A percentile compares a stretch with the other conserved stretches of the same genome.
Evolutionary conservation across 2,888 invertebrate species (phyloP).

Genomic region (Trichopoda pennipes): DNA sequence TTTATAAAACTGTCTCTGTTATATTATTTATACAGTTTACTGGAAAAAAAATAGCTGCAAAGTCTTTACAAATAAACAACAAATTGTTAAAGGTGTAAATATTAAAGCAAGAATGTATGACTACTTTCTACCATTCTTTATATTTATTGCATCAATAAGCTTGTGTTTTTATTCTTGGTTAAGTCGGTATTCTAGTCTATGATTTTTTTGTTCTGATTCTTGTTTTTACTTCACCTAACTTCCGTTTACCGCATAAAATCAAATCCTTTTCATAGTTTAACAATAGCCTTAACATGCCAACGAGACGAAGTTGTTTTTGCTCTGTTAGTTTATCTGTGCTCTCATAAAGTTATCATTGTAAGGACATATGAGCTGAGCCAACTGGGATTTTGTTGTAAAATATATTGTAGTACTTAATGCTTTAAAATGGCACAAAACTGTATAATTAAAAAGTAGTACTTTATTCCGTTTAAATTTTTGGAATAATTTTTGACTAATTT

Average conservation of each 20-base stretch:
- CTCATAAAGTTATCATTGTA: constrained; percentile 64
- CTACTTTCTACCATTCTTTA: background rate
- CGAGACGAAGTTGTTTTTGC: constrained; percentile 59
- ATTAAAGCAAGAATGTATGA: constrained; percentile 10
- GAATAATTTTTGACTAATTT: no score
- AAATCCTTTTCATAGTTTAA: constrained; percentile 62
- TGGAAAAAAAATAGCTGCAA: constrained; percentile 15
- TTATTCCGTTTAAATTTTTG: constrained; percentile 59
- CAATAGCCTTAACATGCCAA: constrained; percentile 69
- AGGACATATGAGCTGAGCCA: constrained; percentile 1
- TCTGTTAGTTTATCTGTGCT: constrained; percentile 57
- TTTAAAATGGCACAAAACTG: no score
- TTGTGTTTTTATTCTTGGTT: constrained; percentile 46
- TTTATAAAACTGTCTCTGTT: constrained; percentile 67
- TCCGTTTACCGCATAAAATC: constrained; percentile 66
- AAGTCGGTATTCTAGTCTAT: constrained; percentile 29
- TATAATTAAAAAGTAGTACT: no score
- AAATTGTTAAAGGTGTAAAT: constrained; percentile 66
- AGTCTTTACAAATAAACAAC: constrained; percentile 65
- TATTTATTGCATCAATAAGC: constrained; percentile 40
- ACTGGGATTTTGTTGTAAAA: constrained; percentile 6
- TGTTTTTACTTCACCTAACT: constrained; percentile 55
- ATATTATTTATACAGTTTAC: constrained; percentile 63
- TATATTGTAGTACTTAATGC: background rate
- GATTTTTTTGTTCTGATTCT: constrained; percentile 16